A percentile compares a stretch with the other conserved stretches of the same genome.
These are phyloP conservation scores for Chaenodraco wilsoni DNA, from an alignment of 2,797 vertebrate genomes.

Conservation along the genomic window DNA sequence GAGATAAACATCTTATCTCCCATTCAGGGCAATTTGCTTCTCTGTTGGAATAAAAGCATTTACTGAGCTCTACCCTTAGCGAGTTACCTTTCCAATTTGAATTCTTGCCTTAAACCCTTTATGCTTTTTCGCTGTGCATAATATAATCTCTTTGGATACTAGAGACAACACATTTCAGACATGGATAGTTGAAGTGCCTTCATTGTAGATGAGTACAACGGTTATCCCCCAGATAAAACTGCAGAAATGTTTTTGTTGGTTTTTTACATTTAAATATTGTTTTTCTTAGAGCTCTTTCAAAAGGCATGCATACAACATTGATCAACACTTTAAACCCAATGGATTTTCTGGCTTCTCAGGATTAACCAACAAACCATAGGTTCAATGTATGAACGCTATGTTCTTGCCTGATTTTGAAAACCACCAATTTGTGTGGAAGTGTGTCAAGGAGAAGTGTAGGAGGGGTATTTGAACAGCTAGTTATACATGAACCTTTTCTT, in stretches of 20 bases:
- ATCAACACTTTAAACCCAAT: conserved; percentile 49
- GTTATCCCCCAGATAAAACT: conserved; percentile 40
- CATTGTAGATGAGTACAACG: conserved; percentile 12
- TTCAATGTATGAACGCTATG: conserved; percentile 13
- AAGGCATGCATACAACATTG: conserved; percentile 35
- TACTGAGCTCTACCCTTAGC: conserved; percentile 39
- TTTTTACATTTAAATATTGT: conserved; percentile 27
- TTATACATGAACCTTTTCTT: not conserved
- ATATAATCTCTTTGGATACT: conserved; percentile 25
- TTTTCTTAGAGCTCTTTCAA: conserved; percentile 1
- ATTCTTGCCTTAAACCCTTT: conserved; percentile 33
- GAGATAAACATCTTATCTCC: conserved; percentile 53
- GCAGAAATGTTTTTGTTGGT: conserved; percentile 3
- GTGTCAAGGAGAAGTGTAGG: conserved; percentile 18
- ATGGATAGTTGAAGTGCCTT: conserved; percentile 28
- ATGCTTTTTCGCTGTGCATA: conserved; percentile 23
- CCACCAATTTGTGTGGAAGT: conserved; percentile 21
- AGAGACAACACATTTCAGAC: conserved; percentile 33
- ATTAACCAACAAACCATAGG: conserved; percentile 30
- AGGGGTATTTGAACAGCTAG: not conserved
- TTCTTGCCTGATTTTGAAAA: conserved; percentile 17
- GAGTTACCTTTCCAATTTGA: conserved; percentile 53
- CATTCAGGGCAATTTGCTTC: conserved; percentile 51
- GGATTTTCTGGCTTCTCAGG: conserved; percentile 31
- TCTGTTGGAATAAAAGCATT: conserved; percentile 42